Evolutionary conservation across 1,140 invertebrate species (phyloP).

Genomic region (Calosoma granatense): DNA sequence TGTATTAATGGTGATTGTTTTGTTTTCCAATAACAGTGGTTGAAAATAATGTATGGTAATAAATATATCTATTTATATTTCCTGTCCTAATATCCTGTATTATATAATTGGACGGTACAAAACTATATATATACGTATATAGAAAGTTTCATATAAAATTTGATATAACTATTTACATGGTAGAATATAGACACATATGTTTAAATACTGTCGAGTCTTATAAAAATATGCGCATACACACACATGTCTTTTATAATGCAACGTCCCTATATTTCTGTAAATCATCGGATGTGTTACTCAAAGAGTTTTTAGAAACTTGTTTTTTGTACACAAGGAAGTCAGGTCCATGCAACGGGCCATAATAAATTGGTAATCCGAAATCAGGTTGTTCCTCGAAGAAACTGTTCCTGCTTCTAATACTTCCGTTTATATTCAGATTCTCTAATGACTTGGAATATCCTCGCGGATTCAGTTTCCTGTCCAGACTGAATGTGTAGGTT

Average conservation of each 20-base stretch:
- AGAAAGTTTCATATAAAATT: no score
- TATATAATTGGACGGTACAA: no score
- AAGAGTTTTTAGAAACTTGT: conserved; percentile 31
- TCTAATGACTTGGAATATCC: conserved; percentile 24
- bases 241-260: conserved; percentile 23
- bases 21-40: no score
- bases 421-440: conserved; percentile 23
- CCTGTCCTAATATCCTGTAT: no score
- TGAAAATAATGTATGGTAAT: no score
- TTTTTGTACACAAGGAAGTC: conserved; percentile 34
- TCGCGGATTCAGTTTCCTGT: conserved; percentile 25
- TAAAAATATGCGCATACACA: background rate
- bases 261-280: conserved; percentile 33
- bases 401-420: conserved; percentile 28
- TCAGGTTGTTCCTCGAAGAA: conserved; percentile 32
- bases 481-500: conserved; percentile 17
- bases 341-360: conserved; percentile 32
- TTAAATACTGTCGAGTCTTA: background rate
- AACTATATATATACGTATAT: no score
- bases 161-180: no score
- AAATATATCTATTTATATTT: no score
- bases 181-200: no score
- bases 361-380: conserved; percentile 33
- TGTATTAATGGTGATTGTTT: no score
- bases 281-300: conserved; percentile 33